phyloP scores from a whole-genome alignment of 2,113 vertebrate genomes.

The Calidris pygmaea region DNA sequence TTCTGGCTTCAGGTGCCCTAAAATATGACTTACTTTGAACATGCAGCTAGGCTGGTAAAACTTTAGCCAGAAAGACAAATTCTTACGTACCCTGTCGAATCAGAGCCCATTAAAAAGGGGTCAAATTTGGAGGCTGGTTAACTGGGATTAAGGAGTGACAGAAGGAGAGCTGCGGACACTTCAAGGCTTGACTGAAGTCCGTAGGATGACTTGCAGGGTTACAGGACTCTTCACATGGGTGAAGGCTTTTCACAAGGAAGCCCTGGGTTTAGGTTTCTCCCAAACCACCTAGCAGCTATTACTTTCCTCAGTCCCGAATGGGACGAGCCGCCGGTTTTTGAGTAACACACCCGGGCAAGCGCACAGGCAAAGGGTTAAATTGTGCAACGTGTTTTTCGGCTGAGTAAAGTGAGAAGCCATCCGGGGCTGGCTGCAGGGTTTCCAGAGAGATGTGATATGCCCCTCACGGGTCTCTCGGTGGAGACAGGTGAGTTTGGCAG shows the following conservation, averaged over 20 bases:
- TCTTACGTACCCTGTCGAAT: neutral
- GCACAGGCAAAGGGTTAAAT: neutral
- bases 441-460: conserved; percentile 55
- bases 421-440: neutral
- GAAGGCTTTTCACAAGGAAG: neutral
- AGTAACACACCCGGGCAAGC: neutral
- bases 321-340: neutral
- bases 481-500: conserved; percentile 72
- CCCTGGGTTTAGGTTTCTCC: neutral
- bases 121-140: neutral
- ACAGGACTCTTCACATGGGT: neutral
- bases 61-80: neutral
- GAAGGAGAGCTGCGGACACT: neutral
- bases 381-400: neutral
- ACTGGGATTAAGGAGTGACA: neutral
- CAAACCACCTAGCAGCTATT: neutral
- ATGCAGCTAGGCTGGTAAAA: neutral
- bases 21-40: neutral
- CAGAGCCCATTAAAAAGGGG: neutral
- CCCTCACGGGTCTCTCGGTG: neutral
- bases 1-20: neutral
- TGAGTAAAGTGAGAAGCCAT: conserved; percentile 66
- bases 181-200: neutral
- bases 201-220: neutral
- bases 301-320: neutral